Conservation (phyloP, 2,113 vertebrate genomes). For the Artemisiospiza belli region DNA sequence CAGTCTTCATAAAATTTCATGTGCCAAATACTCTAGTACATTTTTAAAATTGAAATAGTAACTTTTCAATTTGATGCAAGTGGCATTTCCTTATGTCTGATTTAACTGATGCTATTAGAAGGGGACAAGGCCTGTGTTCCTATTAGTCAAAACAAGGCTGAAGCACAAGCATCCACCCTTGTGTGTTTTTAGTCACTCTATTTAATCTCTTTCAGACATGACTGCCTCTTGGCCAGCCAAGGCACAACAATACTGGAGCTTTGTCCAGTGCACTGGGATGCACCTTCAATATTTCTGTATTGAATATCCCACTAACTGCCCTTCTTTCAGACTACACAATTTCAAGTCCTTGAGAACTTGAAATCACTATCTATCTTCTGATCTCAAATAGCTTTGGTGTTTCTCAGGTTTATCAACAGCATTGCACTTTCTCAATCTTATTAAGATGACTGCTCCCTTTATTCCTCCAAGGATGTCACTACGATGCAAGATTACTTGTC, state of each 20-base stretch:
- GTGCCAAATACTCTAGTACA: background rate
- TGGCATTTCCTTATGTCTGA: background rate
- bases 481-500: background rate
- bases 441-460: background rate
- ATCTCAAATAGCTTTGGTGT: background rate
- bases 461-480: background rate
- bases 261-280: no score
- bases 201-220: background rate
- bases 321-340: background rate
- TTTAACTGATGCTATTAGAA: background rate
- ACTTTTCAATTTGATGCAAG: background rate
- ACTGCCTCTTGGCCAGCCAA: background rate
- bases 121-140: background rate
- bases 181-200: fast-evolving
- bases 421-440: background rate
- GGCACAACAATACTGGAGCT: background rate
- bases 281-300: background rate
- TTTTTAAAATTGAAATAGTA: background rate
- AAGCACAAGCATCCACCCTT: background rate
- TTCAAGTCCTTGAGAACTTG: background rate
- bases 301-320: background rate
- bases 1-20: background rate
- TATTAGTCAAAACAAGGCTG: background rate
- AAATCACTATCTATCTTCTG: background rate
- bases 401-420: background rate